Evolutionary conservation across 2,888 invertebrate species (phyloP), one percentile per base, ranked within the genome.

Genomic region (Caenorhabditis uteleia): DNA sequence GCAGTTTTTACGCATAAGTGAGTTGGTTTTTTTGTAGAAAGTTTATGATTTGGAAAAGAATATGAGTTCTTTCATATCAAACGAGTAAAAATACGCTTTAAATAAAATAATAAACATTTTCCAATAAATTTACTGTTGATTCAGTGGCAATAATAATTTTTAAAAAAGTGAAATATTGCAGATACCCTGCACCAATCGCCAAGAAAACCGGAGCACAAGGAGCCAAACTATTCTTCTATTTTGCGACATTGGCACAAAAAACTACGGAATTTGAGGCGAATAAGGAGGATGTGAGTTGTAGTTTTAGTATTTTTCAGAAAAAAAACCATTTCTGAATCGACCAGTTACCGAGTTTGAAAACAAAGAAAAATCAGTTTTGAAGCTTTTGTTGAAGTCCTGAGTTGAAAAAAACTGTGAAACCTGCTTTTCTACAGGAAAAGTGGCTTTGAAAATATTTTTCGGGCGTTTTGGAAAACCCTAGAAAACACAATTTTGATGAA

Each of bases 141-240:
- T 29, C 31, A 25, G 33, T 47, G 3, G 14, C 40, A 27, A 25
- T 23, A 18, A 23, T 6, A 36, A 26, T 16, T 49, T 47, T 12
- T 48, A 43, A 23, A n/a, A n/a, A n/a, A n/a, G n/a, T n/a, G n/a
- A n/a, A n/a, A n/a, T n/a, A n/a, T n/a, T n/a, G n/a, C n/a, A 73
- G 66, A 58, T 73, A 73, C 34, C 70, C 70, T 4, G 51, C 58
- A 14, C 64, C 70, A 16, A 25, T 73, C 2, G 23, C 42, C 6
- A 8, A 59, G 27, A 62, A 66, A 49, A 60, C 59, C 0, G 62
- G 62, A 2, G 43, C 48, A 4, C 10, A 48, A 20, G 70, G 73
- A 27, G 70, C 73, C n/a, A 68, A 79, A 65, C 64, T 79, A 31
- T 79, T 79, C 64, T 68, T 77, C 54, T 77, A 60, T 50, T 33